Evolutionary conservation across 2,113 vertebrate genomes (phyloP), one percentile per base, ranked within the genome.

Genomic region (Myrmecobius fasciatus): DNA sequence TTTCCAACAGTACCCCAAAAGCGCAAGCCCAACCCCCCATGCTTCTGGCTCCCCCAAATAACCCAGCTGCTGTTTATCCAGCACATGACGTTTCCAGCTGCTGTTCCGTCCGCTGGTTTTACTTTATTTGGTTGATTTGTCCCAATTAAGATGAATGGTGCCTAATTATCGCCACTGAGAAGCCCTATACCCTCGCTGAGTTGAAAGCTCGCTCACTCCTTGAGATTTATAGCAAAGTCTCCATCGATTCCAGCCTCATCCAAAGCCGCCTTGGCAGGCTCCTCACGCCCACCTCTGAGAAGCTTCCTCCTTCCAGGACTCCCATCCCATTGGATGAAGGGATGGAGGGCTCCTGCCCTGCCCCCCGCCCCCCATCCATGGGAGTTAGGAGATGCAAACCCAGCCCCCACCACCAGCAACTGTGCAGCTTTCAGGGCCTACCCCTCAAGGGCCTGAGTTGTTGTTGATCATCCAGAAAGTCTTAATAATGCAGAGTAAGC

Each of bases 191-290:
- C 92, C 75, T 49, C 10, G 47, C n/a, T 0, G n/a, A 60, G 25
- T 0, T 47, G 67, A 89, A 28, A 89, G 48, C 24, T n/a, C 17
- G 8, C 1, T 53, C 24, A n/a, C n/a, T n/a, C 90, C 54, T 92
- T 17, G 25, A n/a, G 31, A 25, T 31, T 31, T 51, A 43, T 28
- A 10, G n/a, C 3, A n/a, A 9, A 8, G 0, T 26, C 2, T 36
- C 60, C 17, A 36, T 52, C 20, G 14, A 5, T 31, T 28, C 56
- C 0, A 0, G 0, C 46, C 3, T n/a, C 36, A 2, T 2, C n/a
- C 26, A 8, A 11, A 12, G 1, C 12, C 0, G 31, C 14, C 51
- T 20, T 7, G 17, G 4, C 24, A 5, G 0, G n/a, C 14, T 31
- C 56, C 28, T 48, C 89, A 26, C n/a, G 49, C 8, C 2, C 3